phyloP scores from a whole-genome alignment of 2,888 invertebrate species.

The Oscheius sp. region DNA sequence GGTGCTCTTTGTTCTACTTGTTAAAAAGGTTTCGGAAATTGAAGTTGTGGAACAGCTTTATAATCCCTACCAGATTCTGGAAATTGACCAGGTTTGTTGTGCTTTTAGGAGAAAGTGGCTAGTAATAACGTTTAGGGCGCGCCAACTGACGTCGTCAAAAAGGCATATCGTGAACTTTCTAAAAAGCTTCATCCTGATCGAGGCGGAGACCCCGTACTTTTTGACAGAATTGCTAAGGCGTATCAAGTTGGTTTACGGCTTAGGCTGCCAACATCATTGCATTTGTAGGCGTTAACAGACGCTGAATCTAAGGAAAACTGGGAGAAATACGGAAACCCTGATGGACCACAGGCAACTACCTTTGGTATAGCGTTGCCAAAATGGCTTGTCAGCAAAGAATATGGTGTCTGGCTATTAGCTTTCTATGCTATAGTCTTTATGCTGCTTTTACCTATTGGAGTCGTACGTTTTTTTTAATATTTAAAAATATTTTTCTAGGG shows the following conservation, averaged over 20 bases:
- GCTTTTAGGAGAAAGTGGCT: slow-evolving; percentile 20
- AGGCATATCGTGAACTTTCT: slow-evolving; percentile 91
- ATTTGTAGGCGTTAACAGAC: slow-evolving; percentile 83
- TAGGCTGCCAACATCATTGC: not conserved
- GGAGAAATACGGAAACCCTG: slow-evolving; percentile 99
- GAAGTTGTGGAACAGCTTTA: slow-evolving; percentile 80
- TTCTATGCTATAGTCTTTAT: slow-evolving; percentile 95
- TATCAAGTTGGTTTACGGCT: slow-evolving; percentile 69
- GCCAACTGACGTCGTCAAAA: slow-evolving; percentile 87
- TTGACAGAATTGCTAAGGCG: slow-evolving; percentile 96
- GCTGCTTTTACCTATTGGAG: slow-evolving; percentile 84
- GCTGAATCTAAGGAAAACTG: slow-evolving; percentile 96
- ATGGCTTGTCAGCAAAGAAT: slow-evolving; percentile 99
- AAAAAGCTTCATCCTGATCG: slow-evolving; percentile 86
- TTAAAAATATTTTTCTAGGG: slow-evolving; percentile 75
- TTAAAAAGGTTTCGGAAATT: slow-evolving; percentile 83
- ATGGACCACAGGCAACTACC: slow-evolving; percentile 98
- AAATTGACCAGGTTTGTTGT: slow-evolving; percentile 79
- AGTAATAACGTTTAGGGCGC: slow-evolving; percentile 79
- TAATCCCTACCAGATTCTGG: slow-evolving; percentile 95
- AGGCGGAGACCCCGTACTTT: slow-evolving; percentile 89
- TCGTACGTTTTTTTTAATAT: slow-evolving; percentile 71
- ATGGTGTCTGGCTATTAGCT: slow-evolving; percentile 93
- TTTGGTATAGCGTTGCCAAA: slow-evolving; percentile 99
- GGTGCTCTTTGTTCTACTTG: slow-evolving; percentile 72